These are phyloP conservation scores for Synanthedon formicaeformis DNA, from an alignment of 2,888 invertebrate genomes.

Conservation along the genomic window DNA sequence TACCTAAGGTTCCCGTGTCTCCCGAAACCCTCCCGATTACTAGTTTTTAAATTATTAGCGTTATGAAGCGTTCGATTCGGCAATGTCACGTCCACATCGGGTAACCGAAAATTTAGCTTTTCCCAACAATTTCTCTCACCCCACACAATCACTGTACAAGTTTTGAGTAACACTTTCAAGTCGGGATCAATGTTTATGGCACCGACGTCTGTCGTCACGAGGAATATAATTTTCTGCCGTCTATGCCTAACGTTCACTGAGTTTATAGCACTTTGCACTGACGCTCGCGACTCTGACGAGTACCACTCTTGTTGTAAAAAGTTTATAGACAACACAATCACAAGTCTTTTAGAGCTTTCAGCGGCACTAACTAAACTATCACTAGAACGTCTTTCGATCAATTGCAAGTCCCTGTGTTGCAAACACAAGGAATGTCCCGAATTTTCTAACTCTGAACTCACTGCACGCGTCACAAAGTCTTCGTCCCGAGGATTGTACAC, in stretches of 20 bases:
- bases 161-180: slow-evolving; percentile 77
- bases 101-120: slow-evolving; percentile 85
- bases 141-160: slow-evolving; percentile 81
- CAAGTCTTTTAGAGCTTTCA: slow-evolving; percentile 77
- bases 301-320: slow-evolving; percentile 89
- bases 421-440: slow-evolving; percentile 73
- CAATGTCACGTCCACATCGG: slow-evolving; percentile 76
- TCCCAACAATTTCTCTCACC: slow-evolving; percentile 91
- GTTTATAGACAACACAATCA: slow-evolving; percentile 83
- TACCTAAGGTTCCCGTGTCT: slow-evolving; percentile 65
- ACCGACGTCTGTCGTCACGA: slow-evolving; percentile 67
- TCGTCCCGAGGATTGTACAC: slow-evolving; percentile 87
- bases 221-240: slow-evolving; percentile 70
- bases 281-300: slow-evolving; percentile 82
- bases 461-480: slow-evolving; percentile 76
- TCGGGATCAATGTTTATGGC: slow-evolving; percentile 80
- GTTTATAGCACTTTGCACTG: slow-evolving; percentile 79
- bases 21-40: slow-evolving; percentile 58
- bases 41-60: slow-evolving; percentile 59
- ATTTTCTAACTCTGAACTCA: slow-evolving; percentile 80
- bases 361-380: slow-evolving; percentile 67
- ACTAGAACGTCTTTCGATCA: slow-evolving; percentile 69
- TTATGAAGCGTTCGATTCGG: slow-evolving; percentile 70
- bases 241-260: slow-evolving; percentile 75
- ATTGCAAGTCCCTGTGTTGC: slow-evolving; percentile 74